phyloP scores from a whole-genome alignment of 2,888 invertebrate genomes.

The Trachelus iudaicus region DNA sequence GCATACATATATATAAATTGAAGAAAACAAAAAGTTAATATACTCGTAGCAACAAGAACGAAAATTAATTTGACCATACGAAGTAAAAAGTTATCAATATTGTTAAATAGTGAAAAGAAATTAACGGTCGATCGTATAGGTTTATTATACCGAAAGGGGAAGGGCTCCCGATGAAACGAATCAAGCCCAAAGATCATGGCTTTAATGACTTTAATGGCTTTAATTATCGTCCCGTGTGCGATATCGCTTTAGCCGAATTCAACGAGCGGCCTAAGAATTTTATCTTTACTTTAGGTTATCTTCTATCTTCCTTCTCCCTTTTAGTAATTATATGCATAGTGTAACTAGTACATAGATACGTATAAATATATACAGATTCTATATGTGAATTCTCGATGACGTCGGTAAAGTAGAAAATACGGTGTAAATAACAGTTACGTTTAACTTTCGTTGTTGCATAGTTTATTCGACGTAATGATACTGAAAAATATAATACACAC shows the following conservation, averaged over 20 bases:
- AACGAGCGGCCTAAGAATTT: constrained; percentile 20
- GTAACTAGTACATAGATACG: neutral
- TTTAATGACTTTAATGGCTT: constrained; percentile 18
- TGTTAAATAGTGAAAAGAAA: neutral
- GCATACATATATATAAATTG: neutral
- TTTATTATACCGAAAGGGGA: neutral
- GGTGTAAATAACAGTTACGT: neutral
- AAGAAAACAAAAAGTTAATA: too few species aligned
- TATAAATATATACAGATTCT: neutral
- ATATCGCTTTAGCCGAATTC: constrained; percentile 9
- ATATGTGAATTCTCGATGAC: neutral
- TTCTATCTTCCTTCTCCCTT: neutral
- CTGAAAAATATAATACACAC: neutral
- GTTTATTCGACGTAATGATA: neutral
- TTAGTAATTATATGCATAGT: neutral
- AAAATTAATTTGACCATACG: neutral
- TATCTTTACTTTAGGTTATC: constrained; percentile 8
- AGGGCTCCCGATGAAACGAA: neutral
- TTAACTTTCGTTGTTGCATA: neutral
- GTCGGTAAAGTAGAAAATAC: neutral
- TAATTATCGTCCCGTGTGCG: neutral
- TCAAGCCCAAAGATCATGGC: constrained; percentile 30
- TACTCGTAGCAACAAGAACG: neutral
- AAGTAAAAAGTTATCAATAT: neutral
- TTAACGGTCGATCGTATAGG: neutral